These are phyloP conservation scores for Diadromus collaris DNA, from an alignment of 2,888 invertebrate genomes.

Conservation along the genomic window DNA sequence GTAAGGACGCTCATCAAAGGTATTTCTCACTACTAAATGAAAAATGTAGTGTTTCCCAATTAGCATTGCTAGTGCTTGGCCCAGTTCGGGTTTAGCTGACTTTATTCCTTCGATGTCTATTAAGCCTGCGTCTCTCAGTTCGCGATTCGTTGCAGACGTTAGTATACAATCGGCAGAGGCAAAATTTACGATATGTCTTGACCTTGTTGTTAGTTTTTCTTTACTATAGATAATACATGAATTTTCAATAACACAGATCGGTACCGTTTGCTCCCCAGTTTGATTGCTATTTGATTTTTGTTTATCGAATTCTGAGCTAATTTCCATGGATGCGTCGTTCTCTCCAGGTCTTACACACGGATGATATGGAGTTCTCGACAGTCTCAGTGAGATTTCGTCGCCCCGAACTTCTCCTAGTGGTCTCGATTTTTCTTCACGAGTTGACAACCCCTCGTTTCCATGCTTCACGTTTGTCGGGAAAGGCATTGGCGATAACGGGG, in stretches of 20 bases:
- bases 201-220: background rate
- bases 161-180: slow-evolving; percentile 7
- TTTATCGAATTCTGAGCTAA: background rate
- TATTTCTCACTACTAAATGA: background rate
- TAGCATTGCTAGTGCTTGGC: slow-evolving; percentile 1
- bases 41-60: background rate
- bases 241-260: background rate
- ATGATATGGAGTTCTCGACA: background rate
- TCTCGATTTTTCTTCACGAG: background rate
- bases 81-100: slow-evolving; percentile 12
- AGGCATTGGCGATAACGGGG: slow-evolving; percentile 17
- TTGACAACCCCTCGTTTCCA: slow-evolving; percentile 9
- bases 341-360: background rate
- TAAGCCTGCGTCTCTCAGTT: slow-evolving; percentile 8
- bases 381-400: background rate
- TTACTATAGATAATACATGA: slow-evolving; percentile 1
- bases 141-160: slow-evolving; percentile 1
- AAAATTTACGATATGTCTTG: background rate
- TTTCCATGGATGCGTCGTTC: background rate
- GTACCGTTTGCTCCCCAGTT: too few species aligned
- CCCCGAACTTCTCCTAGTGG: background rate
- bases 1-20: background rate
- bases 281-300: too few species aligned
- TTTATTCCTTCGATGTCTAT: slow-evolving; percentile 8
- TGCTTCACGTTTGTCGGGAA: background rate